Conservation (phyloP, 2,888 invertebrate genomes). For the Elegia similella region DNA sequence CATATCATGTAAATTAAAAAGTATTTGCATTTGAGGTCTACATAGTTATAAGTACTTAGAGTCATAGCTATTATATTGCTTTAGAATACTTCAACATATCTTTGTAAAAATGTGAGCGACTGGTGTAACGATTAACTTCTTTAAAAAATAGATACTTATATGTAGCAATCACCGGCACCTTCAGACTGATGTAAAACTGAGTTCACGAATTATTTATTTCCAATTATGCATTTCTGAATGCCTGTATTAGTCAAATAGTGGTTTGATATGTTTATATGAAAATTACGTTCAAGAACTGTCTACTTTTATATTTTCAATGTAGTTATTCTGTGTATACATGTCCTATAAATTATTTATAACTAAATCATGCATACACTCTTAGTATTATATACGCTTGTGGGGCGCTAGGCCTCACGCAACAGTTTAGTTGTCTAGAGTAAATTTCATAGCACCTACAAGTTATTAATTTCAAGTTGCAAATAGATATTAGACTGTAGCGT, state of each 20-base stretch:
- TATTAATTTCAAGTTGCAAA: constrained; percentile 75
- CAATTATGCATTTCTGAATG: constrained; percentile 70
- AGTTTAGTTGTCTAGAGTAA: constrained; percentile 74
- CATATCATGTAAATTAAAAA: constrained; percentile 81
- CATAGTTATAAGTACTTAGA: constrained; percentile 78
- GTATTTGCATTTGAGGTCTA: constrained; percentile 82
- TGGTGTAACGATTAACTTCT: constrained; percentile 51
- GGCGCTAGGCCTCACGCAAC: constrained; percentile 67
- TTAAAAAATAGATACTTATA: constrained; percentile 40
- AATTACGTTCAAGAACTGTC: constrained; percentile 47
- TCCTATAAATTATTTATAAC: constrained; percentile 76
- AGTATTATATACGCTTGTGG: constrained; percentile 72
- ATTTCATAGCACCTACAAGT: constrained; percentile 77
- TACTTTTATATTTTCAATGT: constrained; percentile 54
- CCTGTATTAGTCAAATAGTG: constrained; percentile 55
- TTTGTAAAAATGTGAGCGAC: constrained; percentile 71
- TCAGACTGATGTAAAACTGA: constrained; percentile 61
- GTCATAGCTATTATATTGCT: constrained; percentile 79
- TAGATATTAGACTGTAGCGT: constrained; percentile 73
- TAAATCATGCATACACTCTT: constrained; percentile 80
- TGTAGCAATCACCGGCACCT: constrained; percentile 51
- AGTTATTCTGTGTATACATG: constrained; percentile 68
- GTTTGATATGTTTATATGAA: constrained; percentile 45
- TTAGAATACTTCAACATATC: constrained; percentile 81
- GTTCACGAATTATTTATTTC: constrained; percentile 53